A percentile compares a stretch with the other conserved stretches of the same genome.
Evolutionary conservation across 2,113 vertebrate species (phyloP).

Genomic region (Pelecanus crispus): DNA sequence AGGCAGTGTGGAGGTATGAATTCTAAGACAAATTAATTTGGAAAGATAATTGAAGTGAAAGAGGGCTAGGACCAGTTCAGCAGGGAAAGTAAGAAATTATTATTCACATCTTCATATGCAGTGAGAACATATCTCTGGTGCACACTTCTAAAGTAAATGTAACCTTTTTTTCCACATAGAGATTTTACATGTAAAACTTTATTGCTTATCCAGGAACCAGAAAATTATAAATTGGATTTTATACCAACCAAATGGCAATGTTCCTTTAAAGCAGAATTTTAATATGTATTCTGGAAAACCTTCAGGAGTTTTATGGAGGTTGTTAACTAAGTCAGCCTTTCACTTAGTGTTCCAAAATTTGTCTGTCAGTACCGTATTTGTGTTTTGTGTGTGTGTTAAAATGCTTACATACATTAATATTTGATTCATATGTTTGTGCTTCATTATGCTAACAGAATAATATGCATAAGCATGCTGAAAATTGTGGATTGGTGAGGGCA

Average conservation of each 20-base stretch:
- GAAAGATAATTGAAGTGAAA: not conserved
- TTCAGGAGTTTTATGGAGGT: not conserved
- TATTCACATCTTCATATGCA: not conserved
- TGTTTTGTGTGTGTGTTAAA: not conserved
- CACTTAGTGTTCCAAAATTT: not conserved
- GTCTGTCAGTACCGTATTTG: not conserved
- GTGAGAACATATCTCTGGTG: not conserved
- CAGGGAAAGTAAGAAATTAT: not conserved
- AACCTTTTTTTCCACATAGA: not conserved
- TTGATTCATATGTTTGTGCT: not conserved
- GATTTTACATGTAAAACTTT: not conserved
- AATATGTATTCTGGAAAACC: not conserved
- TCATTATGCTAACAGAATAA: slow-evolving; percentile 40
- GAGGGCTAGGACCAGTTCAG: not conserved
- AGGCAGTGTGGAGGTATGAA: not conserved
- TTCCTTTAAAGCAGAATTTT: not conserved
- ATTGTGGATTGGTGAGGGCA: not conserved
- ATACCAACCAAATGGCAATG: not conserved
- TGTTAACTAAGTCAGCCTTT: not conserved
- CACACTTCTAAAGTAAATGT: not conserved
- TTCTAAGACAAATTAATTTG: not conserved
- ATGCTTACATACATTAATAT: not conserved
- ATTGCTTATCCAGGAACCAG: not conserved
- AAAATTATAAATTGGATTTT: not conserved
- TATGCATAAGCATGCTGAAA: slow-evolving; percentile 45